These are phyloP conservation scores for Lapara coniferarum DNA, from an alignment of 2,888 invertebrate genomes.

Conservation along the genomic window DNA sequence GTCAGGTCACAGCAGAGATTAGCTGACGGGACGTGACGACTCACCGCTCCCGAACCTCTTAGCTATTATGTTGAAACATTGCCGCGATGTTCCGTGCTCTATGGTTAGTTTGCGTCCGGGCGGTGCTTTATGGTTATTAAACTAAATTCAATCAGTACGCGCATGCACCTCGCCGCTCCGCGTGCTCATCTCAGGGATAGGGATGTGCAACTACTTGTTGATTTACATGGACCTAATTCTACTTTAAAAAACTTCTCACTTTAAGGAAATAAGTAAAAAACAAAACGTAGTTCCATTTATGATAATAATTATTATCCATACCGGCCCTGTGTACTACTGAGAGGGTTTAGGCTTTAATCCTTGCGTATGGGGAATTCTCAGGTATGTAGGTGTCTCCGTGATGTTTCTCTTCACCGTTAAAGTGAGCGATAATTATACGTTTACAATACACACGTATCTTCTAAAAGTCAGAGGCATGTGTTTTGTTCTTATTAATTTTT, in stretches of 20 bases:
- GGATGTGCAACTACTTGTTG: background rate
- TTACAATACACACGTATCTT: no score
- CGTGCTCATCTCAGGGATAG: background rate
- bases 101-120: constrained; percentile 41
- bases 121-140: constrained; percentile 76
- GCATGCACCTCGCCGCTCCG: constrained; percentile 39
- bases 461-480: no score
- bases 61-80: constrained; percentile 32
- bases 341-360: no score
- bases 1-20: constrained; percentile 1
- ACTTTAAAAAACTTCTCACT: background rate
- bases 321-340: no score
- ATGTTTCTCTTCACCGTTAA: no score
- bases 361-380: no score
- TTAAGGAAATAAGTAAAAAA: no score
- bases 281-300: no score
- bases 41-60: background rate
- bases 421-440: no score
- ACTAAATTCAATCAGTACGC: constrained; percentile 70
- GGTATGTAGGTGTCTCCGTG: no score
- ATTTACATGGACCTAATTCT: background rate
- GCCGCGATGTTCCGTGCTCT: constrained; percentile 39
- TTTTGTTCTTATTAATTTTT: no score
- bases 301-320: no score
- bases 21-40: background rate